These are phyloP conservation scores for Lampris incognitus DNA, from an alignment of 2,113 vertebrate species.

Conservation along the genomic window DNA sequence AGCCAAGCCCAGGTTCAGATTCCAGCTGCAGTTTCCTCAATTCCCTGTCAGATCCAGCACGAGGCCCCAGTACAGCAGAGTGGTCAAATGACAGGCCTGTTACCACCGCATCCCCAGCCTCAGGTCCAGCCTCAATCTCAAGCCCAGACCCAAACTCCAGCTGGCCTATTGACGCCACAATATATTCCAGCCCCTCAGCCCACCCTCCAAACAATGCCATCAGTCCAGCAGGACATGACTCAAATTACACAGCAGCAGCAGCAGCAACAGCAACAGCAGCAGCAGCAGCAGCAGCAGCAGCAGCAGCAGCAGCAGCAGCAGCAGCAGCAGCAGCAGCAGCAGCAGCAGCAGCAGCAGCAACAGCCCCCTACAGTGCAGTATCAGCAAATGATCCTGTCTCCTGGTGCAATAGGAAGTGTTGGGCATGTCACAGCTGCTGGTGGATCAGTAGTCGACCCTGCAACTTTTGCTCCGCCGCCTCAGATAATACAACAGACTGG, in stretches of 20 bases:
- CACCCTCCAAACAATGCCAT: slow-evolving; percentile 60
- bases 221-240: slow-evolving; percentile 67
- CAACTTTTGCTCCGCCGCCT: slow-evolving; percentile 41
- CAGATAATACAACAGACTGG: slow-evolving; percentile 62
- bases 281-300: slow-evolving; percentile 58
- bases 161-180: slow-evolving; percentile 55
- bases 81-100: slow-evolving; percentile 47
- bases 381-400: slow-evolving; percentile 69
- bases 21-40: slow-evolving; percentile 47
- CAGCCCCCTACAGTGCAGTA: slow-evolving; percentile 64
- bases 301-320: slow-evolving; percentile 59
- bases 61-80: slow-evolving; percentile 58
- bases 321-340: slow-evolving; percentile 58
- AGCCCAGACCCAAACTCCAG: slow-evolving; percentile 49
- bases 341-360: slow-evolving; percentile 66
- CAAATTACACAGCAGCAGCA: slow-evolving; percentile 65
- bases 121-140: slow-evolving; percentile 58
- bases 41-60: slow-evolving; percentile 55
- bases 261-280: slow-evolving; percentile 58
- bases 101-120: slow-evolving; percentile 64
- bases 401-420: slow-evolving; percentile 51
- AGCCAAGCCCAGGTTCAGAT: slow-evolving; percentile 50
- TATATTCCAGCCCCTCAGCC: slow-evolving; percentile 63
- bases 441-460: slow-evolving; percentile 43
- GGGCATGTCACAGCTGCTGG: slow-evolving; percentile 47